Conservation (phyloP, 2,888 invertebrate genomes). For the Meteorus cinctellus region DNA sequence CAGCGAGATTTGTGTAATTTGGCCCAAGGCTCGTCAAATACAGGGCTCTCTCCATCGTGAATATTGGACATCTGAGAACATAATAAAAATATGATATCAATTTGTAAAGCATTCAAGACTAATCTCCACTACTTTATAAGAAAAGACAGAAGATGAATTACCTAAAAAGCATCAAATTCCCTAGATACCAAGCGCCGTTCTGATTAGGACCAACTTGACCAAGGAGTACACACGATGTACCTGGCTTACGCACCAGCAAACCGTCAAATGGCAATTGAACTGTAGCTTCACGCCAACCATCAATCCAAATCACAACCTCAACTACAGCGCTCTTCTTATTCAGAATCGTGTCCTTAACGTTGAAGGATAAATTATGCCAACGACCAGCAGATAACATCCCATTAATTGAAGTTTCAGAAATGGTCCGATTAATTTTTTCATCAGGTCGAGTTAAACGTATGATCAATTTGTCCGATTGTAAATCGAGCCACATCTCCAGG, state of each 20-base stretch:
- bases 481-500: constrained; percentile 78
- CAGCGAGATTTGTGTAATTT: constrained; percentile 73
- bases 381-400: constrained; percentile 73
- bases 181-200: constrained; percentile 75
- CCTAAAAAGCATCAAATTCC: constrained; percentile 76
- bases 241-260: constrained; percentile 77
- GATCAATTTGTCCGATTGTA: constrained; percentile 73
- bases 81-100: background rate
- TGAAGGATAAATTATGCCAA: constrained; percentile 78
- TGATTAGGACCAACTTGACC: constrained; percentile 73
- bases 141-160: constrained; percentile 37
- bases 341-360: constrained; percentile 76
- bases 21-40: constrained; percentile 77
- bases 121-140: too few species aligned
- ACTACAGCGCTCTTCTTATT: constrained; percentile 76
- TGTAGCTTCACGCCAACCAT: constrained; percentile 77
- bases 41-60: constrained; percentile 75
- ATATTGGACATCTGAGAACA: constrained; percentile 74
- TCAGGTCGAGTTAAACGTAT: constrained; percentile 77
- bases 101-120: too few species aligned
- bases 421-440: constrained; percentile 73
- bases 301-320: constrained; percentile 77
- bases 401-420: constrained; percentile 75
- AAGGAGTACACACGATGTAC: constrained; percentile 76
- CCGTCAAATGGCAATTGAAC: constrained; percentile 78